Base-by-base conservation (phyloP, 2,888 invertebrate genomes). In the Drosophila mayaguana region DNA sequence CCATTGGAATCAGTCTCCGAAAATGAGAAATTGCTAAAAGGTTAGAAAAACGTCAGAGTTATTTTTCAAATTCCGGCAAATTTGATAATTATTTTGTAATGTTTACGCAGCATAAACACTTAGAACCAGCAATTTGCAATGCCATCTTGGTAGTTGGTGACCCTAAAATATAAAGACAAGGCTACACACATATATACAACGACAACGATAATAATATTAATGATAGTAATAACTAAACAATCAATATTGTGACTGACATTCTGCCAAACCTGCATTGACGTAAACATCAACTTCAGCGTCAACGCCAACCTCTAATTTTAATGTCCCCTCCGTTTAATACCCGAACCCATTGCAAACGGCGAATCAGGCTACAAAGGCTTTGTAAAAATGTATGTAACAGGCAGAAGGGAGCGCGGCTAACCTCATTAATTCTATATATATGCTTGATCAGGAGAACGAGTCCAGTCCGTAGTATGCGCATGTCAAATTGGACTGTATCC, bases 211-310 rank as follows among this genome's bases (percentile, higher is more conserved):
- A 53, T 50, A 61, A 50, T 43, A 66, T 71, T 45, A 48, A 65
- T 48, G 63, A 63, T 63, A 75, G 62, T 53, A 65, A 70, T 60
- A 64, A 62, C 64, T 32, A 16, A 38, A 51, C 69, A 64, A 61
- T 81, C 66, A 75, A 64, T 66, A 70, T 51, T 72, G 60, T 83
- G 89, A 83, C 84, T 83, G 85, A 87, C 89, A 87, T 84, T 87
- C 88, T 87, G 89, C 87, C 89, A 85, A 89, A 85, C 69, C 74
- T 84, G 77, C 84, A 78, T 73, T 64, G 7, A 45, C 45, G 22
- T 45, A 46, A 54, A 72, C 83, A 75, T 71, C 72, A 69, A 69
- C n/a, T n/a, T n/a, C n/a, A n/a, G n/a, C 79, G 78, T 34, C 14
- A 14, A 36, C 14, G 14, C 14, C 36, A 14, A 36, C 14, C 5